Conservation (phyloP, 2,797 vertebrate species). For the Xerus rutilus region DNA sequence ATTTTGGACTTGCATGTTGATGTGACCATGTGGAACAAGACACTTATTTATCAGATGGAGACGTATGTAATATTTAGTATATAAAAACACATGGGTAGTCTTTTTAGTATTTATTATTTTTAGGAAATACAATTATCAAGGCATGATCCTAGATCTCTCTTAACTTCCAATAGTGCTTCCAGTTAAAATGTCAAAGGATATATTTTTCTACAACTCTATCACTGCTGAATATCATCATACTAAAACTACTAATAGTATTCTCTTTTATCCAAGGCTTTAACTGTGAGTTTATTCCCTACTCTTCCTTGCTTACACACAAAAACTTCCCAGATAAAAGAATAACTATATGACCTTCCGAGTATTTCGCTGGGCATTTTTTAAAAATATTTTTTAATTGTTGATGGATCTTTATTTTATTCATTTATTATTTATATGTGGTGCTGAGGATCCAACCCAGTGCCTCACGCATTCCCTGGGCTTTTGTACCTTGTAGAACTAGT, state of each 20-base stretch:
- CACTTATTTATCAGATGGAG: conserved; percentile 26
- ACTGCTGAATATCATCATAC: neutral
- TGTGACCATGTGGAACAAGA: neutral
- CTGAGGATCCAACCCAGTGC: too few species aligned
- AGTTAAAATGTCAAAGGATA: conserved; percentile 14
- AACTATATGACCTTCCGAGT: neutral
- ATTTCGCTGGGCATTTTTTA: neutral
- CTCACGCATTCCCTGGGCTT: neutral
- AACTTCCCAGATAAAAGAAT: conserved; percentile 27
- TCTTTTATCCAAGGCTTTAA: conserved; percentile 12
- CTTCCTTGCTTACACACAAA: conserved; percentile 20
- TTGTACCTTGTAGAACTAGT: conserved; percentile 5
- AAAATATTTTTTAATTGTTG: too few species aligned
- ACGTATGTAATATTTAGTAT: conserved; percentile 47
- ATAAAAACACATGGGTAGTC: conserved; percentile 12
- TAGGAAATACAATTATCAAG: neutral
- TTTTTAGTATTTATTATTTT: conserved; percentile 41
- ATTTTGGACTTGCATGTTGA: conserved; percentile 48
- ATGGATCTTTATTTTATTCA: too few species aligned
- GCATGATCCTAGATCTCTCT: neutral
- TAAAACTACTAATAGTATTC: neutral
- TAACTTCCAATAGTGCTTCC: neutral
- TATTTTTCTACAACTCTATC: neutral
- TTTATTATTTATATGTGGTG: too few species aligned
- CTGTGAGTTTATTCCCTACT: neutral